Evolutionary conservation across 2,888 invertebrate genomes (phyloP).

Genomic region (Drosophila helvetica): DNA sequence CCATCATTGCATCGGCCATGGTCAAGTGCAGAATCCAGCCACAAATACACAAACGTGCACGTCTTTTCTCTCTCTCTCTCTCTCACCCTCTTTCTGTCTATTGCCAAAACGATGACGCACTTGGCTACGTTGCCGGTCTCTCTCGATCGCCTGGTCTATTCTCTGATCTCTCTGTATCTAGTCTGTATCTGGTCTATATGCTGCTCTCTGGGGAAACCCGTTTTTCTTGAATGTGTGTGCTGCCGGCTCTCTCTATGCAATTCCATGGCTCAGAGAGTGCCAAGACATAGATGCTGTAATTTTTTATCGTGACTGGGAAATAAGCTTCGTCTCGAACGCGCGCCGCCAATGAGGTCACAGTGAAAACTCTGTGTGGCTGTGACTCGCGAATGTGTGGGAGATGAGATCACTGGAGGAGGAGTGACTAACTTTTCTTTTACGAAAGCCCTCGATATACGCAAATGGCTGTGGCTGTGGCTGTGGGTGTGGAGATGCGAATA

Average conservation of each 20-base stretch:
- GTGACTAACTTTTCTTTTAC: neutral
- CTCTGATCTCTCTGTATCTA: neutral
- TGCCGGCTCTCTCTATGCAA: constrained; percentile 7
- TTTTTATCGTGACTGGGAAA: constrained; percentile 33
- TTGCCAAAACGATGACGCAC: constrained; percentile 5
- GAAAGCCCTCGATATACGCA: neutral
- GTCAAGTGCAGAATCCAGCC: constrained; percentile 35
- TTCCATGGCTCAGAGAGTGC: constrained; percentile 17
- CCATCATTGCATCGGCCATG: constrained; percentile 14
- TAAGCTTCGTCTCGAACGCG: constrained; percentile 6
- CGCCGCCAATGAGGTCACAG: constrained; percentile 18
- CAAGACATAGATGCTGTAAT: constrained; percentile 36
- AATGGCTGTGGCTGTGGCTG: neutral
- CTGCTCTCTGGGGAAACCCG: neutral
- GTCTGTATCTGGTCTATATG: no score
- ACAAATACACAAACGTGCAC: constrained; percentile 27
- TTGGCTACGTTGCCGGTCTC: neutral
- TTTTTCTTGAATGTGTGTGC: constrained; percentile 1
- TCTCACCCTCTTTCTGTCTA: neutral
- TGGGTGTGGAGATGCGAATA: neutral
- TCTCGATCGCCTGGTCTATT: neutral
- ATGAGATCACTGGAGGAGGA: constrained; percentile 1
- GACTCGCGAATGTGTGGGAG: constrained; percentile 3
- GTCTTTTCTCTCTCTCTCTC: neutral
- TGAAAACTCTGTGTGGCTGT: constrained; percentile 11